Percentiles rank a stretch among this genome's conserved stretches.
phyloP scores from a whole-genome alignment of 2,888 invertebrate genomes.

The Caenorhabditis sp. region DNA sequence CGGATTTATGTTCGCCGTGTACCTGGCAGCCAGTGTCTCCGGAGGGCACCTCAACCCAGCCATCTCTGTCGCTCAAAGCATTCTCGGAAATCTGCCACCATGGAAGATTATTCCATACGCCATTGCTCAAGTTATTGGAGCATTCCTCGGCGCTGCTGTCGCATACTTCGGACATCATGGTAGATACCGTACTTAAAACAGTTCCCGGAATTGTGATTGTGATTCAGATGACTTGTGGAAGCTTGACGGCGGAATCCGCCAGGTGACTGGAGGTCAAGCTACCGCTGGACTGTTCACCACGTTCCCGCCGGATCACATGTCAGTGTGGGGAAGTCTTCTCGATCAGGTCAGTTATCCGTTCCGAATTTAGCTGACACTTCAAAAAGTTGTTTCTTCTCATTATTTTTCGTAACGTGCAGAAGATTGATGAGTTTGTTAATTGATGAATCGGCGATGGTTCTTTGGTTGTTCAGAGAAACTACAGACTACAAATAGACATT shows the following conservation, averaged over 20 bases:
- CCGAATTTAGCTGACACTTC: neutral
- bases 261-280: conserved; percentile 78
- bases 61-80: conserved; percentile 69
- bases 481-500: conserved; percentile 11
- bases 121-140: conserved; percentile 75
- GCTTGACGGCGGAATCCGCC: conserved; percentile 79
- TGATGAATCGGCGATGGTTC: conserved; percentile 11
- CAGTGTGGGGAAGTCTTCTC: conserved; percentile 80
- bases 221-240: conserved; percentile 78
- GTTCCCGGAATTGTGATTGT: neutral
- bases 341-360: conserved; percentile 80
- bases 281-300: conserved; percentile 83
- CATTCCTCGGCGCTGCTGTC: conserved; percentile 75
- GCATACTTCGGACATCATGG: conserved; percentile 77
- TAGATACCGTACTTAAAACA: conserved; percentile 15
- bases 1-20: conserved; percentile 78
- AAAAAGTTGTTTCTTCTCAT: neutral
- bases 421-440: conserved; percentile 39
- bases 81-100: conserved; percentile 71
- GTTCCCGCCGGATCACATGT: conserved; percentile 81
- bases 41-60: conserved; percentile 77
- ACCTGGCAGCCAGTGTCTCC: conserved; percentile 72
- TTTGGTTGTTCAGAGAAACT: neutral
- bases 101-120: conserved; percentile 65
- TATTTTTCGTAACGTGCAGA: conserved; percentile 2